Conservation (phyloP, 2,113 vertebrate species). For the Brachyistius frenatus region DNA sequence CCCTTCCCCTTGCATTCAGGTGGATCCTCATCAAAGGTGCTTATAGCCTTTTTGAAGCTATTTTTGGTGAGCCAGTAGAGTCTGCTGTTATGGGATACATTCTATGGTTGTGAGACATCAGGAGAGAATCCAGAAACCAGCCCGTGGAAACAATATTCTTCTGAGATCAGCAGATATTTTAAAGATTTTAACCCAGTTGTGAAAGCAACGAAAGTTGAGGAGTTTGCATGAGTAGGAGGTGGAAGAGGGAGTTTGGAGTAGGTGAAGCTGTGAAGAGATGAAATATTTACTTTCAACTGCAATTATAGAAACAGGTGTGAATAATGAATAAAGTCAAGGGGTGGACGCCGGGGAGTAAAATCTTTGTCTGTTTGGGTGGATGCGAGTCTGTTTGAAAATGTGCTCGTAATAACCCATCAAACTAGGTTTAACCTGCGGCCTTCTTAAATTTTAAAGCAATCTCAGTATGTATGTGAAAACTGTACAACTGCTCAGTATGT, state of each 20-base stretch:
- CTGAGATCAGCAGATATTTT: no score
- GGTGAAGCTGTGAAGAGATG: neutral
- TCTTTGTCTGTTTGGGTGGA: neutral
- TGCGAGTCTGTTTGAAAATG: no score
- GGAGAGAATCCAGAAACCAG: no score
- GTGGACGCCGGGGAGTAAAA: neutral
- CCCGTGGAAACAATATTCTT: no score
- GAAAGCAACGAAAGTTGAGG: no score
- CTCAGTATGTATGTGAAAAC: neutral
- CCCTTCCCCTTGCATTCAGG: no score
- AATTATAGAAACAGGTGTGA: conserved; percentile 8
- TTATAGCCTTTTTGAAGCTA: no score
- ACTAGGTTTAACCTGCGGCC: neutral
- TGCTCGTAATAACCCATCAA: neutral
- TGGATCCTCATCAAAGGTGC: no score
- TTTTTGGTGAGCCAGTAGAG: no score
- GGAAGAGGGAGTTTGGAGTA: neutral
- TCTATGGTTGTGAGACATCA: no score
- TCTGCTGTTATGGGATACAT: no score
- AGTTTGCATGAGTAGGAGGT: neutral
- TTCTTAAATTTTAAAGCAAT: neutral
- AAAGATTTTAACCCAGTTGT: no score
- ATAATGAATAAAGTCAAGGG: conserved; percentile 17
- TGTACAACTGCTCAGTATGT: neutral
- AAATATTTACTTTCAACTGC: conserved; percentile 13